Evolutionary conservation across 2,797 vertebrate genomes (phyloP), one percentile per base, ranked within the genome.

Genomic region (Synanceia verrucosa): DNA sequence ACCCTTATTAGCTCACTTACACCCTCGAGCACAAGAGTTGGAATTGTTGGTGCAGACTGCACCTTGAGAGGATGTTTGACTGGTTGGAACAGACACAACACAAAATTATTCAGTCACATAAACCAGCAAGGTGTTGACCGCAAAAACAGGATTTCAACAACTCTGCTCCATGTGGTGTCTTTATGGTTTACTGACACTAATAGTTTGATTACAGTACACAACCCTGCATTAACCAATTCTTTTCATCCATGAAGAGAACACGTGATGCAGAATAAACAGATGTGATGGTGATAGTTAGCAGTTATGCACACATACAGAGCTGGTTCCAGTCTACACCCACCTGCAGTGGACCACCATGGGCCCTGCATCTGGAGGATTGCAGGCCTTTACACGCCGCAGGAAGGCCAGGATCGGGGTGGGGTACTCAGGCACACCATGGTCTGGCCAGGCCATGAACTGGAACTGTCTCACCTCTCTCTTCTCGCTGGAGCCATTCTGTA

Each of bases 391-490:
- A 29, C 97, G 92, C 18, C 97, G 93, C 39, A 98, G 91, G 91
- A 98, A 98, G 78, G 96, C 96, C 72, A 98, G 87, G 87, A 98
- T 97, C 0, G 97, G 97, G 9, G 97, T 98, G 4, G 97, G 97
- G 79, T 98, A 98, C 87, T 98, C 97, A 0, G 97, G 97, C 37
- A 98, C 97, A 7, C 97, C 97, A 0, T 98, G 97, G 85, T 98
- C 97, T 0, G 97, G 97, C 97, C 97, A 98, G 57, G 97, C 97
- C 96, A 97, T 97, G 92, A 98, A 98, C 92, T 98, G 97, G 92
- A 98, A 98, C 92, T 98, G 97, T 24, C 97, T 93, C 18, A 98
- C 93, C 85, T 98, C 97, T 78, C 96, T 91, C 89, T 98, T 98
- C 91, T 98, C 97, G 63, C 95, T 97, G 85, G 97, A 97, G 58